phyloP scores from a whole-genome alignment of 30 jellyfish, hydroid and myxozoan genomes.

The Clytia hemisphaerica region DNA sequence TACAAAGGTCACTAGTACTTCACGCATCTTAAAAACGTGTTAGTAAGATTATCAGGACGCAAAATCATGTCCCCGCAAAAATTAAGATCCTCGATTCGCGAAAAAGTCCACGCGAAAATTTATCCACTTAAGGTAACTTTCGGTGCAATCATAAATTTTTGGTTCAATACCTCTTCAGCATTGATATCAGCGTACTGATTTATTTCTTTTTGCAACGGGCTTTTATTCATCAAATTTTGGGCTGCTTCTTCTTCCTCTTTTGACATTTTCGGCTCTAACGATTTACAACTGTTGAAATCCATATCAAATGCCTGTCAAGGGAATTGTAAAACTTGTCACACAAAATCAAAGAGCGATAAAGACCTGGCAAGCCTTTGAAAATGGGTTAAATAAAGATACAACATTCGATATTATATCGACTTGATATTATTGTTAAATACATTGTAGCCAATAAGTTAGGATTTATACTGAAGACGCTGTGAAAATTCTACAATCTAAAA shows the following conservation, averaged over 20 bases:
- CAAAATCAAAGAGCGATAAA: background rate
- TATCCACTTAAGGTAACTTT: too few relatives aligned
- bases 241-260: constrained; percentile 7
- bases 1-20: too few relatives aligned
- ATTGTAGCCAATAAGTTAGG: too few relatives aligned
- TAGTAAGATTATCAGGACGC: too few relatives aligned
- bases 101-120: too few relatives aligned
- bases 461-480: too few relatives aligned
- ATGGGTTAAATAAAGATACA: background rate
- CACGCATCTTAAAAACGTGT: too few relatives aligned
- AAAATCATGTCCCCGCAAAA: too few relatives aligned
- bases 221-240: background rate
- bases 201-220: constrained; percentile 8
- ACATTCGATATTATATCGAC: too few relatives aligned
- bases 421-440: too few relatives aligned
- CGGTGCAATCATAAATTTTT: background rate
- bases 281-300: constrained; percentile 16
- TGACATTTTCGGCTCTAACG: background rate
- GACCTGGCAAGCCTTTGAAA: background rate
- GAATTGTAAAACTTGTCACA: background rate
- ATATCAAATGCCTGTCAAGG: constrained; percentile 19
- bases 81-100: too few relatives aligned
- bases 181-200: constrained; percentile 16
- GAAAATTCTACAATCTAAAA: too few relatives aligned
- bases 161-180: constrained; percentile 4